Evolutionary conservation across 2,888 invertebrate genomes (phyloP), one percentile per base, ranked within the genome.

Genomic region (Scrobipalpa atriplicella): DNA sequence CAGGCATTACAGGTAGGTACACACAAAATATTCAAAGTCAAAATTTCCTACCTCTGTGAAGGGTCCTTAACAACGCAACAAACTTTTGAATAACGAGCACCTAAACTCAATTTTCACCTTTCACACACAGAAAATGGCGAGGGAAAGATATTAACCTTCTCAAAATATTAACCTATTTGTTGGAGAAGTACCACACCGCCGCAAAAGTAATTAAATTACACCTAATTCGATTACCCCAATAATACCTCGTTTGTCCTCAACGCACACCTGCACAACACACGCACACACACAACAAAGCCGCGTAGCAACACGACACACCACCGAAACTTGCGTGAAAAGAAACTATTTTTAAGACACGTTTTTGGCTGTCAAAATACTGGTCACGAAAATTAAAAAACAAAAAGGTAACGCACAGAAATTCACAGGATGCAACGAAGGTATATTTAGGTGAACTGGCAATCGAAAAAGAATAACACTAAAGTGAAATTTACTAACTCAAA

Each of bases 221-320:
- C 69, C 83, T 92, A 92, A 92, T 90, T 90, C 83, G 82, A 92
- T 92, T 92, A 92, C 80, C 74, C 72, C 76, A 80, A 79, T 86
- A 88, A 83, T 81, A 83, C 78, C 69, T 74, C 69, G 72, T 68
- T 74, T 76, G 77, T 77, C 77, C 76, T 79, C 80, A 76, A 78
- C 73, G 74, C 77, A 78, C 75, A 75, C 77, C 73, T 73, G 78
- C 76, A 74, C 74, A 70, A 63, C 78, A 74, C 77, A 78, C 75
- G 74, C 77, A 74, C 74, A 78, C 76, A 74, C 74, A 70, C 58
- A 72, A 64, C 43, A 65, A 69, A 66, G 66, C 56, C 63, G 68
- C 68, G 54, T 60, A 69, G 21, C 38, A 63, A 63, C 63, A 29
- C 18, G 21, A 52, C 65, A 73, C 67, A 72, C 67, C 69, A 66